A percentile compares a stretch with the other conserved stretches of the same genome.
phyloP scores from a whole-genome alignment of 92 coral and sea anemone genomes.

The Hydrozoanthus gracilis region DNA sequence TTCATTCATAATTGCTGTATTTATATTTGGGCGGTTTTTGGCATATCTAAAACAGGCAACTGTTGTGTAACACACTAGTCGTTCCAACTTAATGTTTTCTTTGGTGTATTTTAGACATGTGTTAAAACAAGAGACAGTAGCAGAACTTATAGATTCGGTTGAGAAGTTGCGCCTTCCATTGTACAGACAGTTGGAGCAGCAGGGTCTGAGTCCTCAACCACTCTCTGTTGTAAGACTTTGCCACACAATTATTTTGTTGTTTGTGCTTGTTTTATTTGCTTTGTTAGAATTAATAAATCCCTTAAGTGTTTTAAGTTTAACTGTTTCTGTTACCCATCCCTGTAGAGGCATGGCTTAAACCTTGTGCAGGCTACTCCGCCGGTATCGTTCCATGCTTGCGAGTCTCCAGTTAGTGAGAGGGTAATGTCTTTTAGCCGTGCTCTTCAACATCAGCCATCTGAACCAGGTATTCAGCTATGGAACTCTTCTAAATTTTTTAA shows the following conservation, averaged over 20 bases:
- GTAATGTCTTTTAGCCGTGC: constrained; percentile 72
- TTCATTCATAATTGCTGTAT: not conserved
- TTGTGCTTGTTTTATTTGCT: not conserved
- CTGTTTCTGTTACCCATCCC: not conserved
- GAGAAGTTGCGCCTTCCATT: constrained; percentile 69
- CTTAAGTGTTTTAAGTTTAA: not conserved
- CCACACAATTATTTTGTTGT: not conserved
- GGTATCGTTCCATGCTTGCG: constrained; percentile 82
- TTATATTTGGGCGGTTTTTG: not conserved
- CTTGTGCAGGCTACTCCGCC: constrained; percentile 96
- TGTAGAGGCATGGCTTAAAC: constrained; percentile 80
- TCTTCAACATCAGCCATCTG: constrained; percentile 74
- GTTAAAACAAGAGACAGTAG: constrained; percentile 70
- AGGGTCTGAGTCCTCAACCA: constrained; percentile 15
- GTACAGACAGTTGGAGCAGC: constrained; percentile 45
- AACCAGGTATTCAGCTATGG: constrained; percentile 56
- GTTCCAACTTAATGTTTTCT: not conserved
- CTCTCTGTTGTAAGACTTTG: constrained; percentile 48
- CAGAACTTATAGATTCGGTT: constrained; percentile 80
- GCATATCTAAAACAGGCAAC: not conserved
- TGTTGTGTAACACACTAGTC: not conserved
- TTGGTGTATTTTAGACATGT: constrained; percentile 31
- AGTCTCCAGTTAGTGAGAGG: constrained; percentile 75
- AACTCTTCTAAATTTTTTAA: too few species aligned
- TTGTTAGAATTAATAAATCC: not conserved